phyloP scores from a whole-genome alignment of 1,140 invertebrate species.

The Trichonephila clavipes region DNA sequence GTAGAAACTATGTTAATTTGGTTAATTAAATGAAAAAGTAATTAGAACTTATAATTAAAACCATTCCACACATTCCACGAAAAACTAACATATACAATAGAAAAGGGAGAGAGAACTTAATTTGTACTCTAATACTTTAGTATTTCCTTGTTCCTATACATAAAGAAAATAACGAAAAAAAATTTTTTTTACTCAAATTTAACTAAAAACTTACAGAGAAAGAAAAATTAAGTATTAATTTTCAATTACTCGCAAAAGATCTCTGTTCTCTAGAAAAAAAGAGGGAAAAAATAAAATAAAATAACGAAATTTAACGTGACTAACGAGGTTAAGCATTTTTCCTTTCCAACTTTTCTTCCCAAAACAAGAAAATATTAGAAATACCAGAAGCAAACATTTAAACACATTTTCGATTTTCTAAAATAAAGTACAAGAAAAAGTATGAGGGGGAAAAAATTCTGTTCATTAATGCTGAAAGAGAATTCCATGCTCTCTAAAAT shows the following conservation, averaged over 20 bases:
- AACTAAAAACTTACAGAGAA: not conserved
- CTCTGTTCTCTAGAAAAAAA: not conserved
- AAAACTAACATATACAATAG: too few species aligned
- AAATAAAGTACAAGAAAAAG: constrained; percentile 37
- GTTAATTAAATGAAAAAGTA: too few species aligned
- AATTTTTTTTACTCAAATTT: not conserved
- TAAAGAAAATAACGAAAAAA: not conserved
- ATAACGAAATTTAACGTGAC: constrained; percentile 34
- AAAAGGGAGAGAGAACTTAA: too few species aligned
- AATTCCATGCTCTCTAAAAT: constrained; percentile 56
- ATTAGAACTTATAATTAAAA: too few species aligned
- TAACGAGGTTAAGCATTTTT: constrained; percentile 36
- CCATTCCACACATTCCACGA: too few species aligned
- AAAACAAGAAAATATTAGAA: constrained; percentile 12
- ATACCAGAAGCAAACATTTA: constrained; percentile 59
- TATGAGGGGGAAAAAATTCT: not conserved
- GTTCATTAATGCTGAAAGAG: constrained; percentile 62
- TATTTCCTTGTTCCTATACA: not conserved
- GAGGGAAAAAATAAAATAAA: not conserved
- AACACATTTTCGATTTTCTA: constrained; percentile 66
- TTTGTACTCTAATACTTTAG: not conserved
- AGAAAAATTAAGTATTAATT: constrained; percentile 6
- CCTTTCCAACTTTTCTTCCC: not conserved
- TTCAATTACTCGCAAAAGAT: constrained; percentile 29
- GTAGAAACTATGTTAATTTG: too few species aligned